These are phyloP conservation scores for Agriotes lineatus DNA, from an alignment of 2,888 invertebrate genomes.

Conservation along the genomic window DNA sequence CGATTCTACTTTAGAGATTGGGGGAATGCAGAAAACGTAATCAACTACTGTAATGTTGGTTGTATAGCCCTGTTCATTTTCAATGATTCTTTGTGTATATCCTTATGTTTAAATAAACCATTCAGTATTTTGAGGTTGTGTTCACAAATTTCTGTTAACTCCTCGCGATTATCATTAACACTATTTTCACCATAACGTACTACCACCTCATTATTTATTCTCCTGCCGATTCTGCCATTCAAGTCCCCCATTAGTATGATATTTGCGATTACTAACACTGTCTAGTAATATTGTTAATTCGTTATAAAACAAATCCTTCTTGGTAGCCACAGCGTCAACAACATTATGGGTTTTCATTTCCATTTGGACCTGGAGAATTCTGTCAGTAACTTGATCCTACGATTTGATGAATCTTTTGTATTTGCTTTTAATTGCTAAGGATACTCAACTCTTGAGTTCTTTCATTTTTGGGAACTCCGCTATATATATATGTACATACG, in stretches of 20 bases:
- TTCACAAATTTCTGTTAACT: no score
- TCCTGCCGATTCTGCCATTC: neutral
- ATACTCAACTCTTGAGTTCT: neutral
- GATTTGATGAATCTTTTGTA: neutral
- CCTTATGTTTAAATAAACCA: no score
- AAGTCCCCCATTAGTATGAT: neutral
- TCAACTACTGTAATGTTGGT: no score
- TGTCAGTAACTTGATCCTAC: neutral
- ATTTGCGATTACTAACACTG: no score
- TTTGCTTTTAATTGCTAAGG: neutral
- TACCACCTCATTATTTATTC: neutral
- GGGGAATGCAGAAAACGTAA: no score
- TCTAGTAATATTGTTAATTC: no score
- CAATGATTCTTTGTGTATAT: no score
- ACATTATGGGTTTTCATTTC: neutral
- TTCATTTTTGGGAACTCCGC: neutral
- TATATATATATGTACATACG: neutral
- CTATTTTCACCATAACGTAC: neutral
- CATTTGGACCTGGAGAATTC: neutral
- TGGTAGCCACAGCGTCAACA: neutral
- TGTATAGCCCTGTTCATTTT: no score
- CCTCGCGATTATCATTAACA: neutral
- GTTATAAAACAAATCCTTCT: neutral
- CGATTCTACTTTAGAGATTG: no score
- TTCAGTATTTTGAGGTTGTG: no score